Percentiles rank a stretch among this genome's conserved stretches.
Evolutionary conservation across 2,888 invertebrate genomes (phyloP).

Genomic region (Aquatica leii): DNA sequence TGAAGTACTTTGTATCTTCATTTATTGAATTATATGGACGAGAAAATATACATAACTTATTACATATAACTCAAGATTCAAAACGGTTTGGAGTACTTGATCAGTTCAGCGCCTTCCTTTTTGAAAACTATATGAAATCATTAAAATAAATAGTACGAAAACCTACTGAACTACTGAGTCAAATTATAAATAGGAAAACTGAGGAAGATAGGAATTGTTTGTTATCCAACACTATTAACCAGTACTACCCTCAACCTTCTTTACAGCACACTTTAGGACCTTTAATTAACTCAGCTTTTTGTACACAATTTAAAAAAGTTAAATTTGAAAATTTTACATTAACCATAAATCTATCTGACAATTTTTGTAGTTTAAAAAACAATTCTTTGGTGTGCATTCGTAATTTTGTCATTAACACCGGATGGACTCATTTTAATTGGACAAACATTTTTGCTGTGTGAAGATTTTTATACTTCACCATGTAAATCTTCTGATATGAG

Average conservation of each 20-base stretch:
- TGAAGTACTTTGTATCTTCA: slow-evolving; percentile 17
- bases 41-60: slow-evolving; percentile 15
- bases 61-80: slow-evolving; percentile 16
- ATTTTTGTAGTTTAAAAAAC: slow-evolving; percentile 3
- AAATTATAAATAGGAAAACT: neutral
- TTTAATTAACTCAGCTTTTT: neutral
- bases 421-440: neutral
- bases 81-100: slow-evolving; percentile 7
- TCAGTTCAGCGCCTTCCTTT: slow-evolving; percentile 17
- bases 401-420: neutral
- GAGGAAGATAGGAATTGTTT: neutral
- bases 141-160: neutral
- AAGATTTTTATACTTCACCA: neutral
- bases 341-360: neutral
- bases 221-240: neutral
- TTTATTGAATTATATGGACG: slow-evolving; percentile 17
- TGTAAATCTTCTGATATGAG: neutral
- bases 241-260: neutral
- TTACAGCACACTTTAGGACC: neutral
- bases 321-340: neutral
- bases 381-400: neutral
- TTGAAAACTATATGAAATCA: slow-evolving; percentile 19
- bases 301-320: neutral
- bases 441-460: neutral
- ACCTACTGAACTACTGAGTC: neutral